Evolutionary conservation across 2,113 vertebrate species (phyloP), one percentile per base, ranked within the genome.

Genomic region (Chelonoidis abingdonii): DNA sequence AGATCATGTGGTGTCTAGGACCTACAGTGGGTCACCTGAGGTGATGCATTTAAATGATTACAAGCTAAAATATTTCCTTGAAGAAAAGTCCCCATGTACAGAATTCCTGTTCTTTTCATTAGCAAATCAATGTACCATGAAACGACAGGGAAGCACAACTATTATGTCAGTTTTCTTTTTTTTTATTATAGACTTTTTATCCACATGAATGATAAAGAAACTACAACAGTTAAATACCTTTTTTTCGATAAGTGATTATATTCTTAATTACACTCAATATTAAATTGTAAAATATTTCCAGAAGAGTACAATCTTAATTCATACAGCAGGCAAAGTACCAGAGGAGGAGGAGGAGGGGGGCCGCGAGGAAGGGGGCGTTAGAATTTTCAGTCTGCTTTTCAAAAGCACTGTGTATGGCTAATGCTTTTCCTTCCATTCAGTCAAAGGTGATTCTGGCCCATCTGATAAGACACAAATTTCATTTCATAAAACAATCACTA

Each of bases 121-220:
- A 90, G 86, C 81, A 62, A 96, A 41, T 31, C 97, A 95, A 85
- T 83, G 52, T 16, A 91, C 75, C 83, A 98, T 95, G 97, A 97
- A 97, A 97, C 92, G 97, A 96, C 96, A 97, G 96, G 90, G 94
- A 97, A 98, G 96, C 96, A 95, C 94, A 96, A 93, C 93, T 95
- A 94, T 96, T 97, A 96, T 94, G 93, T 98, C 94, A 98, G 95
- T 96, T 97, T 97, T 98, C 96, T 94, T 86, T 89, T 93, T 41
- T 95, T 98, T 98, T 98, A 98, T 98, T 99, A 98, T 99, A 99
- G 98, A 99, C 98, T 99, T 99, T 99, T 99, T 99, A 99, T 99
- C 98, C 99, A 99, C 99, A 99, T 99, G 99, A 99, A 99, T 99
- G 98, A 99, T 99, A 99, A 99, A 99, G 99, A 99, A 99, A 99